These are phyloP conservation scores for Caenorhabditis sp. DNA, from an alignment of 2,888 invertebrate genomes.

Conservation along the genomic window DNA sequence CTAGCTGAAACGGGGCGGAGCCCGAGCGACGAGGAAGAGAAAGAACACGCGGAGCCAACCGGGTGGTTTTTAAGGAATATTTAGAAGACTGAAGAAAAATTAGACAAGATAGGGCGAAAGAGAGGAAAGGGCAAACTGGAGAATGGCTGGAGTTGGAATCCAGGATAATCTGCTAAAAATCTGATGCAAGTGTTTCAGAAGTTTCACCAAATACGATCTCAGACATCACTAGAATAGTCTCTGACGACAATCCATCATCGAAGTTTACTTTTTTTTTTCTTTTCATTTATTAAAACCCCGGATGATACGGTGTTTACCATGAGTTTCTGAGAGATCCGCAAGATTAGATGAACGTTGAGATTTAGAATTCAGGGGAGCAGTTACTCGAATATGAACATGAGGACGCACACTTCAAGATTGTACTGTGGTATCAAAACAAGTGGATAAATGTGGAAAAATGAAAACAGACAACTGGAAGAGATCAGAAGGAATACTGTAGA, in stretches of 20 bases:
- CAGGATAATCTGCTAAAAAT: too few relatives aligned
- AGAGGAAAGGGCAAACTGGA: too few relatives aligned
- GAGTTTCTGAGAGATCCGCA: slow-evolving; percentile 1
- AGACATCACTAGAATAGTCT: too few relatives aligned
- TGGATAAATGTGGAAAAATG: slow-evolving; percentile 11
- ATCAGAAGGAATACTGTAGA: slow-evolving; percentile 38
- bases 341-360: neutral
- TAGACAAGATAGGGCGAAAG: too few relatives aligned
- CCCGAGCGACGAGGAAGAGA: slow-evolving; percentile 6
- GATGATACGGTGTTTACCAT: slow-evolving; percentile 18
- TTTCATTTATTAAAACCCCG: too few relatives aligned
- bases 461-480: slow-evolving; percentile 23
- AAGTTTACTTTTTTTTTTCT: too few relatives aligned
- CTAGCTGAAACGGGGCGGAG: slow-evolving; percentile 44
- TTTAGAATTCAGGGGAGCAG: neutral
- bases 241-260: too few relatives aligned
- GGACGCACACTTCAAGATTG: slow-evolving; percentile 18
- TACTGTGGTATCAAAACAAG: slow-evolving; percentile 38
- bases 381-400: neutral
- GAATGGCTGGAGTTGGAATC: too few relatives aligned
- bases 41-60: slow-evolving; percentile 10
- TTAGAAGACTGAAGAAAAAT: too few relatives aligned
- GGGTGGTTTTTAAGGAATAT: too few relatives aligned
- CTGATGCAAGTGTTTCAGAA: too few relatives aligned
- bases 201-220: too few relatives aligned